phyloP scores from a whole-genome alignment of 1,140 invertebrate species.

The Leptinotarsa undecemlineata region DNA sequence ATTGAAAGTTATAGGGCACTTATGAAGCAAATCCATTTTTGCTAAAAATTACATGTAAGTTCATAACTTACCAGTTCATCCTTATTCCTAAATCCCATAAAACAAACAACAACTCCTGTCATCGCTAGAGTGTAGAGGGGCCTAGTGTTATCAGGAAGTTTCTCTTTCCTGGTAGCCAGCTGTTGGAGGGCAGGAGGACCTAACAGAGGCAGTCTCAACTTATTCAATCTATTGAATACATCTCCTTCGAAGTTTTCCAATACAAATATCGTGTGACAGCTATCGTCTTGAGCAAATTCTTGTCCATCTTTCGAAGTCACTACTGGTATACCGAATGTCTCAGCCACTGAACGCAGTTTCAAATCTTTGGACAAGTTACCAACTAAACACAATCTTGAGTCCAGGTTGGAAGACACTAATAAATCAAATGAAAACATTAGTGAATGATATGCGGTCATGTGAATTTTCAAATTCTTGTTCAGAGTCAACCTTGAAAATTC shows the following conservation, averaged over 20 bases:
- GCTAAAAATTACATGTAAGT: neutral
- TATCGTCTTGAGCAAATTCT: slow-evolving; percentile 62
- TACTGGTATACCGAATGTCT: slow-evolving; percentile 67
- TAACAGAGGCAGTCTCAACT: slow-evolving; percentile 69
- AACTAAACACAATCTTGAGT: slow-evolving; percentile 67
- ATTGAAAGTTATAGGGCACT: too few species aligned
- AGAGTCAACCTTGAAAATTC: slow-evolving; percentile 41
- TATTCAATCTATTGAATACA: slow-evolving; percentile 67
- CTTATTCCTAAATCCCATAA: slow-evolving; percentile 86
- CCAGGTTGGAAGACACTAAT: slow-evolving; percentile 33
- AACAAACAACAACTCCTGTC: slow-evolving; percentile 82
- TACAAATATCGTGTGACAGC: slow-evolving; percentile 71
- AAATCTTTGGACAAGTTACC: slow-evolving; percentile 61
- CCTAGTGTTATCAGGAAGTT: slow-evolving; percentile 66
- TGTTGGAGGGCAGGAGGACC: slow-evolving; percentile 77
- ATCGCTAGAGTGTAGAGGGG: slow-evolving; percentile 87
- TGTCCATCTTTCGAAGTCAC: slow-evolving; percentile 64
- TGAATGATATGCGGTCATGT: slow-evolving; percentile 15
- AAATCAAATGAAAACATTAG: slow-evolving; percentile 28
- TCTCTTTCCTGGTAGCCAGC: slow-evolving; percentile 69
- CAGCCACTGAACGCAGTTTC: slow-evolving; percentile 60
- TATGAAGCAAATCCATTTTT: neutral
- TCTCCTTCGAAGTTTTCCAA: slow-evolving; percentile 71
- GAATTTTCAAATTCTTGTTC: neutral
- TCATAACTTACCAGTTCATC: slow-evolving; percentile 75